Evolutionary conservation across 2,797 vertebrate species (phyloP).

Genomic region (Enteromius afrohamiltoni): DNA sequence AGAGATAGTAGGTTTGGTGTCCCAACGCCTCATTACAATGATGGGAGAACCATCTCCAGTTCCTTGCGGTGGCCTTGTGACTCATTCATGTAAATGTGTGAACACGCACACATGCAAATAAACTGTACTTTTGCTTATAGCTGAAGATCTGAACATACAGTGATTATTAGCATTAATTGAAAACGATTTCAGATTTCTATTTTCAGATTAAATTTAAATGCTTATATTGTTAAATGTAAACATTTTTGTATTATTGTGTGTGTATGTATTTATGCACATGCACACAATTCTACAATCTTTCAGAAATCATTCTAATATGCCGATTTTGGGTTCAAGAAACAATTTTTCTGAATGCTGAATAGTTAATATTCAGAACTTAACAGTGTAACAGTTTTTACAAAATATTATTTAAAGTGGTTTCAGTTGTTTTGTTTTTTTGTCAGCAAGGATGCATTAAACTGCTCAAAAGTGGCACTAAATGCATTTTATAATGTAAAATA

Average conservation of each 20-base stretch:
- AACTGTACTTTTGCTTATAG: background rate
- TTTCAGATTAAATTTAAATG: background rate
- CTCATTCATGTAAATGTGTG: constrained; percentile 75
- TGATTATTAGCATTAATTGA: background rate
- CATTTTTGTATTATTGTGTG: too few species aligned
- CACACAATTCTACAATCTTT: too few species aligned
- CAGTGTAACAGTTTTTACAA: too few species aligned
- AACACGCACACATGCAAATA: constrained; percentile 43
- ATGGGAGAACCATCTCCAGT: constrained; percentile 76
- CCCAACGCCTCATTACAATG: constrained; percentile 80
- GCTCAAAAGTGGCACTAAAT: background rate
- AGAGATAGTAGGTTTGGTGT: constrained; percentile 79
- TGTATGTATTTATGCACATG: too few species aligned
- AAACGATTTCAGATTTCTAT: background rate
- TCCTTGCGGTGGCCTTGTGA: constrained; percentile 79
- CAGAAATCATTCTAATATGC: too few species aligned
- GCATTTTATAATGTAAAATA: background rate
- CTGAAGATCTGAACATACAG: background rate
- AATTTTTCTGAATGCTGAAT: too few species aligned
- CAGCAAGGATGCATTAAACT: background rate
- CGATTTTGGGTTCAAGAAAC: too few species aligned
- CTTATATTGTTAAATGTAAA: background rate
- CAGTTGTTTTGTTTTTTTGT: background rate
- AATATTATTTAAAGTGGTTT: background rate
- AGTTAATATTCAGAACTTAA: too few species aligned